phyloP scores from a whole-genome alignment of 1,140 invertebrate genomes.

The Nephotettix cincticeps region DNA sequence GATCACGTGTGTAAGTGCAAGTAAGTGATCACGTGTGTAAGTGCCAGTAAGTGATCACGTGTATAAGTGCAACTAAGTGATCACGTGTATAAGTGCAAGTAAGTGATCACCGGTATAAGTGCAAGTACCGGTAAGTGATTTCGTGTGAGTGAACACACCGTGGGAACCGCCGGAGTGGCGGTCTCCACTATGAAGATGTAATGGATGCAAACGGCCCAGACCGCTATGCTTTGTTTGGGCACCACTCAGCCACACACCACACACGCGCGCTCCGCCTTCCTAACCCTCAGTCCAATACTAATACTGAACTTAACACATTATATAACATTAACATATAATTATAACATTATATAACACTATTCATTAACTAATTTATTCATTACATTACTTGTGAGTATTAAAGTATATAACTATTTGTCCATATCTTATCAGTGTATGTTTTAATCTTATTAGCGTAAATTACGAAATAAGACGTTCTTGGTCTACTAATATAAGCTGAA shows the following conservation, averaged over 20 bases:
- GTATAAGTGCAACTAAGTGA: background rate
- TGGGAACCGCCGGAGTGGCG: background rate
- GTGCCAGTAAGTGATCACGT: background rate
- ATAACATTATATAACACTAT: too few species aligned
- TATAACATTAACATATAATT: too few species aligned
- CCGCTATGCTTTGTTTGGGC: conserved; percentile 7
- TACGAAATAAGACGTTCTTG: too few species aligned
- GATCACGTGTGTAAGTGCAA: background rate
- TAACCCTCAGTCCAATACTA: background rate
- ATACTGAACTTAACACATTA: too few species aligned
- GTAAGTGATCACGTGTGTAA: background rate
- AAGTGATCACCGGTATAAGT: background rate
- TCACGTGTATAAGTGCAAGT: background rate
- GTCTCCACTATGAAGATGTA: conserved; percentile 1
- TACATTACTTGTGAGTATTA: too few species aligned
- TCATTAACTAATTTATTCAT: too few species aligned
- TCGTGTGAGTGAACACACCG: background rate
- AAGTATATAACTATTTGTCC: too few species aligned
- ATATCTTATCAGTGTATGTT: too few species aligned
- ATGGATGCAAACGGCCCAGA: conserved; percentile 11
- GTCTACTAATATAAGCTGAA: too few species aligned
- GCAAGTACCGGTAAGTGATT: background rate
- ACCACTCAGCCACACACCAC: background rate
- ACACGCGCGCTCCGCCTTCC: background rate
- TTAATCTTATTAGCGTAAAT: too few species aligned